phyloP scores from a whole-genome alignment of 1,140 invertebrate species.

The Caenorhabditis inopinata region DNA sequence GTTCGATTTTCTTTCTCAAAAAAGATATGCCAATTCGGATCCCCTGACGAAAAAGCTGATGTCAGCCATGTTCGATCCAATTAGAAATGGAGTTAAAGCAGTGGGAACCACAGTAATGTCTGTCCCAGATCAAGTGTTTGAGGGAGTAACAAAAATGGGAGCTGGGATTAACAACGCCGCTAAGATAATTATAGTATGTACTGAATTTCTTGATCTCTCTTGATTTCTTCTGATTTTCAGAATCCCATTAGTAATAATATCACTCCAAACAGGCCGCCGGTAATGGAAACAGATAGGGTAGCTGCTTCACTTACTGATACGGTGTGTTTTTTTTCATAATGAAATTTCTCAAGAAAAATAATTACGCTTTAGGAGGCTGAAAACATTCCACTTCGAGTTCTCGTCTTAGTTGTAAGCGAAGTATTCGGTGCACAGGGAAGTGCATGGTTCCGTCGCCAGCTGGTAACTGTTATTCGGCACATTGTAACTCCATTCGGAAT shows the following conservation, averaged over 20 bases:
- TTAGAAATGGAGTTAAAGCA: constrained; percentile 58
- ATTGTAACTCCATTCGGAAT: constrained; percentile 78
- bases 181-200: constrained; percentile 42
- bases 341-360: neutral
- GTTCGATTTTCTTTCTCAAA: constrained; percentile 77
- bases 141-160: constrained; percentile 58
- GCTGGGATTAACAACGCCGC: constrained; percentile 62
- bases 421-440: constrained; percentile 85
- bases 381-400: constrained; percentile 82
- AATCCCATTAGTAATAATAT: constrained; percentile 22
- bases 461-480: constrained; percentile 69
- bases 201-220: neutral
- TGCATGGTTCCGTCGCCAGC: constrained; percentile 81
- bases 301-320: constrained; percentile 53
- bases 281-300: constrained; percentile 54
- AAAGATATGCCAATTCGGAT: constrained; percentile 74
- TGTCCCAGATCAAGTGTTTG: constrained; percentile 61
- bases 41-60: constrained; percentile 67
- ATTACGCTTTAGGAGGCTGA: constrained; percentile 67
- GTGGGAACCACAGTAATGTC: constrained; percentile 61
- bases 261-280: neutral
- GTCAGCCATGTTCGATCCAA: constrained; percentile 59
- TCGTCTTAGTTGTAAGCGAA: constrained; percentile 84
- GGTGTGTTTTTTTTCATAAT: constrained; percentile 24
- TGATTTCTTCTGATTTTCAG: neutral